Evolutionary conservation across 2,888 invertebrate genomes (phyloP).

Genomic region (Idaea biselata): DNA sequence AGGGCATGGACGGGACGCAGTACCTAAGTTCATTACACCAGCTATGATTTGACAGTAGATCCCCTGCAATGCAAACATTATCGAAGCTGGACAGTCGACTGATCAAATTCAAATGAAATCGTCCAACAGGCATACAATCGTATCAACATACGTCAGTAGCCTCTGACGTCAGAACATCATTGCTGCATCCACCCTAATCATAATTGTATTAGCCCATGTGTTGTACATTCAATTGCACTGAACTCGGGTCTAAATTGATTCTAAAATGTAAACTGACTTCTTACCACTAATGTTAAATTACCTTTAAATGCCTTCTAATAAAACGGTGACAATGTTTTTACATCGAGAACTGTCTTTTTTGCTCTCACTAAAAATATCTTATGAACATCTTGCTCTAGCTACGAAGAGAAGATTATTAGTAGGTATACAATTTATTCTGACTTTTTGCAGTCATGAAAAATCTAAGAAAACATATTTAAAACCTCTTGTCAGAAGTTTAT

Average conservation of each 20-base stretch:
- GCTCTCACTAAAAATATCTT: too few relatives aligned
- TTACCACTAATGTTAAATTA: background rate
- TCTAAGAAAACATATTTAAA: too few relatives aligned
- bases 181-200: constrained; percentile 40
- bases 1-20: background rate
- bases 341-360: too few relatives aligned
- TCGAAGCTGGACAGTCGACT: constrained; percentile 70
- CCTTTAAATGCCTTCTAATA: too few relatives aligned
- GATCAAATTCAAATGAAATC: constrained; percentile 78
- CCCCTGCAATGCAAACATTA: constrained; percentile 62
- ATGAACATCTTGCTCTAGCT: too few relatives aligned
- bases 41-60: constrained; percentile 20
- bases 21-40: constrained; percentile 13
- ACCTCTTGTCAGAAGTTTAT: too few relatives aligned
- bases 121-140: constrained; percentile 71
- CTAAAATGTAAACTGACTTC: background rate
- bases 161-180: constrained; percentile 52
- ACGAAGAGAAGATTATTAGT: too few relatives aligned
- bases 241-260: background rate
- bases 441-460: too few relatives aligned
- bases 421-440: too few relatives aligned
- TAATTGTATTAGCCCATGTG: constrained; percentile 45
- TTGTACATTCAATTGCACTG: constrained; percentile 26
- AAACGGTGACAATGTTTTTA: too few relatives aligned
- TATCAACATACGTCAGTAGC: constrained; percentile 75